A percentile compares a stretch with the other conserved stretches of the same genome.
Conservation (phyloP, 1,140 invertebrate species). For the Brachionus manjavacas region DNA sequence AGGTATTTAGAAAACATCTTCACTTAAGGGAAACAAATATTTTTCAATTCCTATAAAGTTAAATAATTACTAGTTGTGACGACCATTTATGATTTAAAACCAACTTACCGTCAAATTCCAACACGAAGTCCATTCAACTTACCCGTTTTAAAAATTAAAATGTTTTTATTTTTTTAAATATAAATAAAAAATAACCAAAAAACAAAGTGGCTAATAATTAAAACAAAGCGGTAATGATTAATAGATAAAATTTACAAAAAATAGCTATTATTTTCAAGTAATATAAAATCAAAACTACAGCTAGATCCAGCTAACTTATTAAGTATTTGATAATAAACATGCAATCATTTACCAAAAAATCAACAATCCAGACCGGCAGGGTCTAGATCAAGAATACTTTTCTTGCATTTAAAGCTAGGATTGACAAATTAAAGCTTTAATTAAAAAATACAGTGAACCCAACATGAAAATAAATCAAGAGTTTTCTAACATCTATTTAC, state of each 20-base stretch:
- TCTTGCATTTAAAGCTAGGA: background rate
- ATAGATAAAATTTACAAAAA: slow-evolving; percentile 16
- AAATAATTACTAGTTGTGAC: background rate
- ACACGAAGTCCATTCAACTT: background rate
- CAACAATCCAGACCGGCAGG: background rate
- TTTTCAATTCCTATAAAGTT: too few species aligned
- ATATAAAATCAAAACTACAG: slow-evolving; percentile 19
- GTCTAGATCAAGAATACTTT: background rate
- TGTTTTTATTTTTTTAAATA: background rate
- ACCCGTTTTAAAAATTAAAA: background rate
- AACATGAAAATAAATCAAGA: background rate
- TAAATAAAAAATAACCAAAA: background rate
- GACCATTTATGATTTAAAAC: background rate
- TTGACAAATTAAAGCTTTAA: background rate
- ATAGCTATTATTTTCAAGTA: slow-evolving; percentile 20
- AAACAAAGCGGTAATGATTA: slow-evolving; percentile 1
- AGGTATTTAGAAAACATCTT: too few species aligned
- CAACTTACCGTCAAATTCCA: background rate
- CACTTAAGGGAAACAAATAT: too few species aligned
- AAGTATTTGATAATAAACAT: background rate
- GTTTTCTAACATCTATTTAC: background rate
- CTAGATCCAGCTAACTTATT: slow-evolving; percentile 12
- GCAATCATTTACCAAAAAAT: background rate
- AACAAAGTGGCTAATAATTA: slow-evolving; percentile 12
- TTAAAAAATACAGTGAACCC: background rate